These are phyloP conservation scores for Lasius fuliginosus DNA, from an alignment of 2,888 invertebrate species.

Conservation along the genomic window DNA sequence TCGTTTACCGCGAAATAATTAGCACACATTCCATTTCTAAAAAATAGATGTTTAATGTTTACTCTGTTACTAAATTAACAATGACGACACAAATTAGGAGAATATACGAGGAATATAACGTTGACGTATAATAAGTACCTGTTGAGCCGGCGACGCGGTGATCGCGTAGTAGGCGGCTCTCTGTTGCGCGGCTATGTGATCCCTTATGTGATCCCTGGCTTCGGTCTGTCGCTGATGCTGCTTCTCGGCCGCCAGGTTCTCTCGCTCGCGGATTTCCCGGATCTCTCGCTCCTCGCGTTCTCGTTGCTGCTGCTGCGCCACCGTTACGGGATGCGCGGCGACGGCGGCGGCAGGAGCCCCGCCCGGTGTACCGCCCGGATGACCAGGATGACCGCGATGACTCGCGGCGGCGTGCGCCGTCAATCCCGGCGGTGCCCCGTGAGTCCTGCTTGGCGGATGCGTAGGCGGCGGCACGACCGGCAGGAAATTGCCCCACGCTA, in stretches of 20 bases:
- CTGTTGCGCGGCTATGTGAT: constrained; percentile 86
- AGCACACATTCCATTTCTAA: neutral
- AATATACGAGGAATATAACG: neutral
- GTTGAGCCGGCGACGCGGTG: constrained; percentile 82
- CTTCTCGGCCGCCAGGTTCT: constrained; percentile 82
- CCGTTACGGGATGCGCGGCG: constrained; percentile 78
- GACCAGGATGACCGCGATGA: constrained; percentile 81
- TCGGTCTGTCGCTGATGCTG: constrained; percentile 83
- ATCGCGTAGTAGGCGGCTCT: constrained; percentile 87
- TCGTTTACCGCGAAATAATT: neutral
- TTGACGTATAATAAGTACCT: constrained; percentile 73
- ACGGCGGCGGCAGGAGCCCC: constrained; percentile 58
- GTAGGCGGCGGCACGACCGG: constrained; percentile 82
- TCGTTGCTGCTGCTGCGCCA: constrained; percentile 80
- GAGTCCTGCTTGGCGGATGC: constrained; percentile 75
- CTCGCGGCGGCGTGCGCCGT: constrained; percentile 69
- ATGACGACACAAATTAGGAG: neutral
- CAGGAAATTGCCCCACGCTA: constrained; percentile 84
- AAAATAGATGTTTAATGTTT: neutral
- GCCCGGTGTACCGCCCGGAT: constrained; percentile 78
- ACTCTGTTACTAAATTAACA: neutral
- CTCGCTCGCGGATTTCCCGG: constrained; percentile 68
- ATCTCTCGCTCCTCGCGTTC: constrained; percentile 78
- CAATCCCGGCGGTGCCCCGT: constrained; percentile 79
- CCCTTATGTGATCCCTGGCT: constrained; percentile 82